Evolutionary conservation across 2,113 vertebrate genomes (phyloP).

Genomic region (Thymallus thymallus): DNA sequence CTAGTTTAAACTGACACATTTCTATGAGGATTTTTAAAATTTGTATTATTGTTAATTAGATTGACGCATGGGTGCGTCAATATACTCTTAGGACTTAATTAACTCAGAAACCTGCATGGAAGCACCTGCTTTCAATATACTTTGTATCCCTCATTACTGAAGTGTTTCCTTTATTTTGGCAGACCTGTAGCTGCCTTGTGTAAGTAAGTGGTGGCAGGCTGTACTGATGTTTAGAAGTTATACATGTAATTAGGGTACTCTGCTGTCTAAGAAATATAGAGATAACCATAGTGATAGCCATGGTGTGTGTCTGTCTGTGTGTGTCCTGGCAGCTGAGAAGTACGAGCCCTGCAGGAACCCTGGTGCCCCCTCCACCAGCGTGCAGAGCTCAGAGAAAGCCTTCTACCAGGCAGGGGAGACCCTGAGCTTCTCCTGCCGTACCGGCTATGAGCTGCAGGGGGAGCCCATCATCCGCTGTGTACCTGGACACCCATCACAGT

Average conservation of each 20-base stretch:
- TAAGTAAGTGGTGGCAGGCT: neutral
- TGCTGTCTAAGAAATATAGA: neutral
- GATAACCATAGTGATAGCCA: neutral
- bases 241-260: neutral
- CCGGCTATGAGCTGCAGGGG: constrained; percentile 85
- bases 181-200: neutral
- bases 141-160: no score
- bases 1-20: no score
- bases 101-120: no score
- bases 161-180: no score
- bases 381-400: constrained; percentile 83
- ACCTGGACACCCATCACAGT: constrained; percentile 91
- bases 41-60: no score
- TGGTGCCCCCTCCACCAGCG: constrained; percentile 80
- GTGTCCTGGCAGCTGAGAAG: constrained; percentile 78
- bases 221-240: neutral
- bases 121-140: no score
- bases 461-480: constrained; percentile 85
- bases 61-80: no score
- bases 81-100: no score
- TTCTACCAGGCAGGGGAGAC: constrained; percentile 87
- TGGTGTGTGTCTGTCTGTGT: neutral
- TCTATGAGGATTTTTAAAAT: no score
- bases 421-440: constrained; percentile 84
- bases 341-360: constrained; percentile 92